phyloP scores from a whole-genome alignment of 2,113 vertebrate species.

The Carettochelys insculpta region DNA sequence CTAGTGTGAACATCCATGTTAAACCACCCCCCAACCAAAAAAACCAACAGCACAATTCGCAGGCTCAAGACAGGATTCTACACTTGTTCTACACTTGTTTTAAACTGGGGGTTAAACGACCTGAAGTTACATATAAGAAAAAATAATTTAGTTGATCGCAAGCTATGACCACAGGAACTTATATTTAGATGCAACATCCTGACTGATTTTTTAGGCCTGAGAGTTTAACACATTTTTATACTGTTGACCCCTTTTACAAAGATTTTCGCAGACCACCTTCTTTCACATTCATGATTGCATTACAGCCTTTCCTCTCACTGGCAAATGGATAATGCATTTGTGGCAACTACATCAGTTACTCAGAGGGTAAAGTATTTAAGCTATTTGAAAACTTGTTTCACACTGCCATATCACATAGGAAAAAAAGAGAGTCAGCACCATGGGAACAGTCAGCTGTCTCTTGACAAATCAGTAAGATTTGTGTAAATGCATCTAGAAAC shows the following conservation, averaged over 20 bases:
- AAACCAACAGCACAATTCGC: neutral
- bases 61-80: constrained; percentile 17
- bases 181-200: constrained; percentile 37
- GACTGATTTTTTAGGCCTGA: constrained; percentile 3
- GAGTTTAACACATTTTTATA: constrained; percentile 19
- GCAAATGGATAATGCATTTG: neutral
- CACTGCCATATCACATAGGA: neutral
- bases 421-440: neutral
- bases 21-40: neutral
- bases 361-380: neutral
- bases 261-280: neutral
- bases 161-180: constrained; percentile 8
- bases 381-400: neutral
- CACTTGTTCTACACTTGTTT: constrained; percentile 47
- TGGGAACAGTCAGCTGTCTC: neutral
- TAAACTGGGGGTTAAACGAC: constrained; percentile 18
- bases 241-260: constrained; percentile 2
- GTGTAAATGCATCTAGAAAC: neutral
- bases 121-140: constrained; percentile 33
- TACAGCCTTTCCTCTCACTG: constrained; percentile 41
- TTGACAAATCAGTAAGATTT: neutral
- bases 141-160: neutral
- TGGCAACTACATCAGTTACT: constrained; percentile 20
- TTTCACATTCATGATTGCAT: constrained; percentile 20
- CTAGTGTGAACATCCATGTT: neutral